phyloP scores from a whole-genome alignment of 2,888 invertebrate genomes.

The Drosophila tripunctata region DNA sequence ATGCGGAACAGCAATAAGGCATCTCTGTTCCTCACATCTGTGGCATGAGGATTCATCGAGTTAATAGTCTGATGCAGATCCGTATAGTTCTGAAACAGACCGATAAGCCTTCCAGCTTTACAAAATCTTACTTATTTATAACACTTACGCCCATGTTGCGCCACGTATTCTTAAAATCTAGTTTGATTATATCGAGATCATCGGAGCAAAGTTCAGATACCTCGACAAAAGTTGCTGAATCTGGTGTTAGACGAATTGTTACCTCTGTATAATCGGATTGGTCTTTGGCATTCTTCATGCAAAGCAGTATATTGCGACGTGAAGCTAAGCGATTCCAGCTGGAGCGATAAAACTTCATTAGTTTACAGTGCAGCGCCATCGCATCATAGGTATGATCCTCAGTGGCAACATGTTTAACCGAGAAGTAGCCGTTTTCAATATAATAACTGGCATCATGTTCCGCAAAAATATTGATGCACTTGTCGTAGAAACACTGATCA shows the following conservation, averaged over 20 bases:
- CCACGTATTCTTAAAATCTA: slow-evolving; percentile 76
- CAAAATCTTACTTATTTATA: neutral
- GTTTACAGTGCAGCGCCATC: slow-evolving; percentile 73
- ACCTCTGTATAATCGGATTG: slow-evolving; percentile 56
- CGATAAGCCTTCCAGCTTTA: neutral
- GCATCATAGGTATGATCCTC: slow-evolving; percentile 79
- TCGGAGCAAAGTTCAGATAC: slow-evolving; percentile 76
- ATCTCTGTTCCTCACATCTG: slow-evolving; percentile 63
- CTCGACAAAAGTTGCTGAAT: slow-evolving; percentile 77
- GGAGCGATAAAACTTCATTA: slow-evolving; percentile 75
- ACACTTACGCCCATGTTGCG: slow-evolving; percentile 78
- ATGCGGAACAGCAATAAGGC: slow-evolving; percentile 60
- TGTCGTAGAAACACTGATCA: slow-evolving; percentile 71
- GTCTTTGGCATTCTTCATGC: slow-evolving; percentile 65
- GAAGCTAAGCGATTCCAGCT: slow-evolving; percentile 81
- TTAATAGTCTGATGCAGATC: slow-evolving; percentile 79
- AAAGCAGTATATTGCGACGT: slow-evolving; percentile 73
- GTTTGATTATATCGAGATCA: slow-evolving; percentile 61
- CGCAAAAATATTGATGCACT: slow-evolving; percentile 80
- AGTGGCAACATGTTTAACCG: slow-evolving; percentile 76
- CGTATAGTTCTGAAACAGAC: slow-evolving; percentile 57
- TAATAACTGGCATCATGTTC: slow-evolving; percentile 79
- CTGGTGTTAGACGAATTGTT: slow-evolving; percentile 75
- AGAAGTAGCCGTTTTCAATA: slow-evolving; percentile 78
- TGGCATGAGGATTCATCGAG: slow-evolving; percentile 62